Evolutionary conservation across 2,113 vertebrate species (phyloP).

Genomic region (Daboia siamensis): DNA sequence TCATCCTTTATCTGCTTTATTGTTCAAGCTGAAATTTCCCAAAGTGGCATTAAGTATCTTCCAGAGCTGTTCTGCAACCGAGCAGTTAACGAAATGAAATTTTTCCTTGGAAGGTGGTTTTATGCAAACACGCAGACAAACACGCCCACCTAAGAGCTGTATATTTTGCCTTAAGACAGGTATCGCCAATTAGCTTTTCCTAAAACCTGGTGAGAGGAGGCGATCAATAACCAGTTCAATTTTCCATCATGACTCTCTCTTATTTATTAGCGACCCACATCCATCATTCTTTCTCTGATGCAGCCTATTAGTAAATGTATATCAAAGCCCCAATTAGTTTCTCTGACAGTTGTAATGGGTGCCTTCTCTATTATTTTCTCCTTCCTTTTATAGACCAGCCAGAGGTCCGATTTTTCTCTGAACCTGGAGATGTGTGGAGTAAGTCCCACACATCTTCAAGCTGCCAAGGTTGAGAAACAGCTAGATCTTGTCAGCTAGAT

Average conservation of each 20-base stretch:
- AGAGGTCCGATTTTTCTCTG: neutral
- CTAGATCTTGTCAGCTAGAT: neutral
- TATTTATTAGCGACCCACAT: conserved; percentile 49
- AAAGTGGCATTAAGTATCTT: neutral
- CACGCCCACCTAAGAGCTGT: neutral
- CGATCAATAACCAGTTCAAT: conserved; percentile 13
- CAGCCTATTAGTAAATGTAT: conserved; percentile 49
- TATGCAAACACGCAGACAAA: neutral
- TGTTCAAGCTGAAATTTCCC: neutral
- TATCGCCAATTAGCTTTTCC: conserved; percentile 30
- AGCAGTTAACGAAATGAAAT: neutral
- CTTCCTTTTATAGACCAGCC: neutral
- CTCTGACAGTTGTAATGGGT: conserved; percentile 25
- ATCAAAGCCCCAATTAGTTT: conserved; percentile 46
- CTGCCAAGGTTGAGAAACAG: neutral
- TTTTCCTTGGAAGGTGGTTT: neutral
- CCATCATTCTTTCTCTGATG: conserved; percentile 35
- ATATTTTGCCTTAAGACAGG: neutral
- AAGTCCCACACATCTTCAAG: neutral
- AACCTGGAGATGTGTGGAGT: neutral
- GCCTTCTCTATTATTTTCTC: conserved; percentile 3
- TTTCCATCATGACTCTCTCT: conserved; percentile 26
- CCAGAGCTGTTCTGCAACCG: neutral
- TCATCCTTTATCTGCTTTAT: neutral
- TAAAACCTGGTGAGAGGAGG: conserved; percentile 23